Conservation (phyloP, 37 sponge, comb jelly and placozoan genomes). For the Amphimedon queenslandica region DNA sequence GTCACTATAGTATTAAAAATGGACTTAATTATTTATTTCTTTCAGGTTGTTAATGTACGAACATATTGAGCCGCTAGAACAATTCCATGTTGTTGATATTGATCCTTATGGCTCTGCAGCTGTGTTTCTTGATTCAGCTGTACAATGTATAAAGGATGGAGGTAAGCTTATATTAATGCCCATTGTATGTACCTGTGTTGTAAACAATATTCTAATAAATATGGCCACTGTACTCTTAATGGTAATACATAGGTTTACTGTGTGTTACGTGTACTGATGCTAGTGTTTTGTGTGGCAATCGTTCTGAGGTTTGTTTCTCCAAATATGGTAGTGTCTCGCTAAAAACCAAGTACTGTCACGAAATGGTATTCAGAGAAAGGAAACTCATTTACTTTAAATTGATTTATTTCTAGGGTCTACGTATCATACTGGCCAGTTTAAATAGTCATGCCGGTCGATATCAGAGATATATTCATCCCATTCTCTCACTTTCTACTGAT, state of each 20-base stretch:
- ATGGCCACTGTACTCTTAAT: too few relatives aligned
- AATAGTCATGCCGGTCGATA: slow-evolving; percentile 87
- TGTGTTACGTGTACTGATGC: slow-evolving; percentile 97
- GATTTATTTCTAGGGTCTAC: slow-evolving; percentile 58
- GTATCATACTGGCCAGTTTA: slow-evolving; percentile 73
- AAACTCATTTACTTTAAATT: background rate
- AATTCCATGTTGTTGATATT: slow-evolving; percentile 90
- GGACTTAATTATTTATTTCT: background rate
- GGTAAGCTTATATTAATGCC: too few relatives aligned
- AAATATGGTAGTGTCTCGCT: slow-evolving; percentile 91
- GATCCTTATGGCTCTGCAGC: slow-evolving; percentile 97
- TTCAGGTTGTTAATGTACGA: slow-evolving; percentile 84
- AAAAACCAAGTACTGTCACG: slow-evolving; percentile 76
- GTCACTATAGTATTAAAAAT: too few relatives aligned
- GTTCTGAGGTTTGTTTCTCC: slow-evolving; percentile 76
- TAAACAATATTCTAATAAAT: too few relatives aligned
- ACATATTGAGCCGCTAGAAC: slow-evolving; percentile 40
- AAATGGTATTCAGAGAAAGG: slow-evolving; percentile 86
- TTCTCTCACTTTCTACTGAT: slow-evolving; percentile 80
- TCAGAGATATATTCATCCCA: slow-evolving; percentile 77
- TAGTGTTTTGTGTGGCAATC: slow-evolving; percentile 92
- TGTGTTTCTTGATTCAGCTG: slow-evolving; percentile 85
- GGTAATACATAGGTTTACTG: slow-evolving; percentile 90
- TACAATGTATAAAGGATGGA: slow-evolving; percentile 85
- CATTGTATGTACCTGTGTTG: too few relatives aligned